Evolutionary conservation across 2,888 invertebrate genomes (phyloP).

Genomic region (Julus scandinavius): DNA sequence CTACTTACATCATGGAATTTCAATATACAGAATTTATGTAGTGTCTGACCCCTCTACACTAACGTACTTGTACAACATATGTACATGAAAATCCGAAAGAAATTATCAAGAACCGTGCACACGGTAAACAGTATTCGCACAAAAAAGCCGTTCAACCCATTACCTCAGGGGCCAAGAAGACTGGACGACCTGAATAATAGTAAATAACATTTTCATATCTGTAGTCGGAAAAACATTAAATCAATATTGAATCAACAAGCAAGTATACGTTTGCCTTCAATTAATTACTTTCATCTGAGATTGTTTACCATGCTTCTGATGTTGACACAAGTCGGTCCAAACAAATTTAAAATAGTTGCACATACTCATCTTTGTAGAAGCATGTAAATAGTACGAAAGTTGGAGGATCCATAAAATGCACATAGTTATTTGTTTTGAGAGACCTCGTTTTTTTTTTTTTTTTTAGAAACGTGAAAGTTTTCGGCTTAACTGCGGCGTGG

Average conservation of each 20-base stretch:
- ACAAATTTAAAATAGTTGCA: slow-evolving; percentile 6
- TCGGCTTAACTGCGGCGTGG: not conserved
- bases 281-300: not conserved
- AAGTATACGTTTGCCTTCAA: not conserved
- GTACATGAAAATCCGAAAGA: too few relatives aligned
- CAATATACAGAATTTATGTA: too few relatives aligned
- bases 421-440: not conserved
- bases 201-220: not conserved
- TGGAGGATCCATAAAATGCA: not conserved
- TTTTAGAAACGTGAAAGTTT: not conserved
- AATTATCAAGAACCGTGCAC: too few relatives aligned
- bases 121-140: too few relatives aligned
- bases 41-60: too few relatives aligned
- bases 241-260: slow-evolving; percentile 13
- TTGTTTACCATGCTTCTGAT: not conserved
- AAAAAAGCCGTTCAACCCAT: too few relatives aligned
- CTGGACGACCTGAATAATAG: too few relatives aligned
- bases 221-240: not conserved
- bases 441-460: not conserved
- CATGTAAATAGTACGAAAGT: not conserved
- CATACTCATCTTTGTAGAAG: not conserved
- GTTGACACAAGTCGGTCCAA: not conserved
- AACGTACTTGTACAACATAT: too few relatives aligned
- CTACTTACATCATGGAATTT: too few relatives aligned
- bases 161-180: too few relatives aligned